Evolutionary conservation across 1,140 invertebrate species (phyloP), one percentile per base, ranked within the genome.

Genomic region (Drosophila paulistorum): DNA sequence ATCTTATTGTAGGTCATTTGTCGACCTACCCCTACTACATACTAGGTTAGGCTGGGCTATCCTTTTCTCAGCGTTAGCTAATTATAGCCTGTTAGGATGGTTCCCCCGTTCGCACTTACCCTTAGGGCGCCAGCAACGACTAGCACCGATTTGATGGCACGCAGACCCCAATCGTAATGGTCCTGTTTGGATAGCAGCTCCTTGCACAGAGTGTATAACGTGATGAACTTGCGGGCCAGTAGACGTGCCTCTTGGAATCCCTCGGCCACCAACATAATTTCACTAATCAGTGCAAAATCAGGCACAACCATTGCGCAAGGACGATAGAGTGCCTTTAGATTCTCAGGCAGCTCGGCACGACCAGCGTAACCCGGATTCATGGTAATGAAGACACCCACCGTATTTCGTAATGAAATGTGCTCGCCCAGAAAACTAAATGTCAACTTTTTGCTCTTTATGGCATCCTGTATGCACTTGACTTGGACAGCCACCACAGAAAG

Each of bases 301-400:
- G 97, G 97, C 1, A 98, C 97, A 5, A 98, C 97, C 97, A 98
- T 98, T 39, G 98, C 97, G 92, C 97, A 98, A 2, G 97, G 97
- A 92, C 97, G 79, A 74, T 77, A 91, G 13, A 89, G 70, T 1
- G 79, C 80, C 75, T 92, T 91, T 6, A 90, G 59, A 51, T 91
- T 91, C 66, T 91, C 86, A 0, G 91, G 97, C 37, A 98, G 92
- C 91, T 98, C 97, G 1, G 97, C 97, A 78, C 97, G 93, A 2
- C 97, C 97, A 6, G 96, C 96, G 92, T 98, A 98, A 2, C 94
- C 90, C 11, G 98, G 98, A 93, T 98, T 98, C 97, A 98, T 98
- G 0, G 97, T 98, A 63, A 98, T 98, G 84, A 98, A 98, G 90
- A 98, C 95, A 5, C 97, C 98, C 26, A 98, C 95, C 0, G 96